Percentiles rank a stretch among this genome's conserved stretches.
Conservation (phyloP, 2,888 invertebrate genomes). For the Didymodactylos carnosus region DNA sequence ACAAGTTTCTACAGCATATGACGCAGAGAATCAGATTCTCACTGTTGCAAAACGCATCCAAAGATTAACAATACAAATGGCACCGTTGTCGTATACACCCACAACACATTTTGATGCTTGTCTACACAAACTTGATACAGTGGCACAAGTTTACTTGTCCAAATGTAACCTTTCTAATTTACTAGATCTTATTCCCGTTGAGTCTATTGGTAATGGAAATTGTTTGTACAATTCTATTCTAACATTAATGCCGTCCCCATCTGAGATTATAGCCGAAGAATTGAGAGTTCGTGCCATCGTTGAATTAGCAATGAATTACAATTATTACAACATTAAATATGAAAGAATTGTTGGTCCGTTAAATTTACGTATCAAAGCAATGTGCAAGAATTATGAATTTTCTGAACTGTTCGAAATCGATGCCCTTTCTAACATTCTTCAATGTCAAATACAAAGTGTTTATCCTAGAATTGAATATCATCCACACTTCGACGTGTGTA, state of each 20-base stretch:
- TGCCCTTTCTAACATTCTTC: background rate
- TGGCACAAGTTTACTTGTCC: background rate
- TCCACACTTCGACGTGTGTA: background rate
- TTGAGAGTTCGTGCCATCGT: background rate
- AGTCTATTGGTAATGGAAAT: background rate
- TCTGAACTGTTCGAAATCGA: background rate
- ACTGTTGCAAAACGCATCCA: no score
- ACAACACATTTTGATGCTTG: no score
- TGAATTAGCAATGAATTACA: background rate
- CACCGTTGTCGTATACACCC: no score
- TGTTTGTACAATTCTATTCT: background rate
- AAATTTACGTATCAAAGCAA: background rate
- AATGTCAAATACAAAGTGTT: background rate
- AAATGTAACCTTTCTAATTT: background rate
- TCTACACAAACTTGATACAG: no score
- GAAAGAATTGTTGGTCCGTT: background rate
- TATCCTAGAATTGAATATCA: background rate
- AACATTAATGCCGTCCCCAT: background rate
- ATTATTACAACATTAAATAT: background rate
- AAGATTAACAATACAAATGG: no score
- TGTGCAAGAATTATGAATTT: background rate
- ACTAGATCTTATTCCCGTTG: background rate
- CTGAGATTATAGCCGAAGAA: background rate
- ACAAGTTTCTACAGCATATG: no score
- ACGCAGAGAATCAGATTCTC: no score